Evolutionary conservation across 2,797 vertebrate species (phyloP), one percentile per base, ranked within the genome.

Genomic region (Urocyon cinereoargenteus): DNA sequence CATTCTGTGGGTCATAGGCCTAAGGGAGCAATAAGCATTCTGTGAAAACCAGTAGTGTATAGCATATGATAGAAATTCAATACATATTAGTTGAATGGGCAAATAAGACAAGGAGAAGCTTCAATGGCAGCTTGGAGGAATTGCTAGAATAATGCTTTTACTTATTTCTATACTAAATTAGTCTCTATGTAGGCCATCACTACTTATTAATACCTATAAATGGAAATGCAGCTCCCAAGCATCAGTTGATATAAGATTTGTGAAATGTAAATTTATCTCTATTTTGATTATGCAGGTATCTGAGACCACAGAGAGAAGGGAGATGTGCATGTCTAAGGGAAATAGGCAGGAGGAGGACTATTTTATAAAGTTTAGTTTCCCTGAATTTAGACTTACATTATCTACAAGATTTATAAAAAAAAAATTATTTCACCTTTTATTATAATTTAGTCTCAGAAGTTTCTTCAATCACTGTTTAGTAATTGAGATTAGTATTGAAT

Each of bases 21-120:
- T 86, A 94, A 72, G 66, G n/a, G 31, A 93, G 4, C 49, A 84
- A 86, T 90, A 96, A 87, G 9, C 31, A 90, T 92, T 94, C 64
- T 72, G 55, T 68, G 77, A 82, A 85, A 95, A 93, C 51, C 34
- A 85, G 45, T 34, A 82, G 13, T 72, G 2, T 36, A 68, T 8
- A 36, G 61, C 31, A 83, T 70, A 73, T 68, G 70, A 94, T 26
- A 86, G 45, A 95, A 96, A 90, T 85, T 61, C 72, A 84, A 94
- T 90, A 95, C 31, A 61, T 51, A 85, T 92, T 95, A 91, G 24
- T 55, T 92, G 49, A 96, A 96, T 78, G 53, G 57, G 26, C 24
- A 96, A 94, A 92, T 90, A 85, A 82, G 31, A 87, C 21, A 86
- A 94, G 75, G 57, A 92, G 10, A 18, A 94, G 59, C 10, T 28